Percentiles rank a stretch among this genome's conserved stretches.
Conservation (phyloP, 1,140 invertebrate species). For the Dendroctonus ponderosae region DNA sequence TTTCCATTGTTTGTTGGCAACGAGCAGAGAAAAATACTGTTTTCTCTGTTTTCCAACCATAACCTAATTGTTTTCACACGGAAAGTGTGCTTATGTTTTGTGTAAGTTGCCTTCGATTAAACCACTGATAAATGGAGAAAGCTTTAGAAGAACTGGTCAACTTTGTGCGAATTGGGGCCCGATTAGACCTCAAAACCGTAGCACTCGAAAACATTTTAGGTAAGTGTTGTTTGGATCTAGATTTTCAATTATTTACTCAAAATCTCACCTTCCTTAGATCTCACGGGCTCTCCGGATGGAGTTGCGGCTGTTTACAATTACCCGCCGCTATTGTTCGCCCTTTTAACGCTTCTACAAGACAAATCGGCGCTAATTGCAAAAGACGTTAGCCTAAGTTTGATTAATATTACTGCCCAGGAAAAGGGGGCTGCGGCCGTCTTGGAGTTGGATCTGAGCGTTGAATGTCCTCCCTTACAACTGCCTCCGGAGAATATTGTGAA, state of each 20-base stretch:
- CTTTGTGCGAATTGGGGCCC: slow-evolving; percentile 55
- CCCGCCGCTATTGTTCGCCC: slow-evolving; percentile 58
- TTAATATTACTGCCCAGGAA: slow-evolving; percentile 72
- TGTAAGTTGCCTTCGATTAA: not conserved
- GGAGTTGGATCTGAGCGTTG: slow-evolving; percentile 51
- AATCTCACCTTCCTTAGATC: slow-evolving; percentile 50
- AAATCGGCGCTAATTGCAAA: slow-evolving; percentile 59
- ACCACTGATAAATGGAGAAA: slow-evolving; percentile 15
- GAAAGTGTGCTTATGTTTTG: too few relatives aligned
- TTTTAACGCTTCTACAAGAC: slow-evolving; percentile 67
- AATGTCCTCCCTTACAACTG: slow-evolving; percentile 40
- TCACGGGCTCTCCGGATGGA: slow-evolving; percentile 68
- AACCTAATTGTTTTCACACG: too few relatives aligned
- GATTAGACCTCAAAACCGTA: slow-evolving; percentile 59
- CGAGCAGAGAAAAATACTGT: too few relatives aligned
- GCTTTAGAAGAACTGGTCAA: slow-evolving; percentile 53
- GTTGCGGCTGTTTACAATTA: slow-evolving; percentile 58
- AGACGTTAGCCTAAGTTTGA: slow-evolving; percentile 66
- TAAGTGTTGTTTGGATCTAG: slow-evolving; percentile 42
- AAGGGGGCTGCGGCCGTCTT: slow-evolving; percentile 58
- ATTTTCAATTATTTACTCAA: too few relatives aligned
- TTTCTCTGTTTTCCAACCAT: too few relatives aligned
- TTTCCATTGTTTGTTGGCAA: too few relatives aligned
- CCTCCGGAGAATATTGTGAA: slow-evolving; percentile 50
- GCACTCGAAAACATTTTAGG: slow-evolving; percentile 58